A percentile compares a stretch with the other conserved stretches of the same genome.
These are phyloP conservation scores for Ornithoptera priamus DNA, from an alignment of 2,888 invertebrate species.

Conservation along the genomic window DNA sequence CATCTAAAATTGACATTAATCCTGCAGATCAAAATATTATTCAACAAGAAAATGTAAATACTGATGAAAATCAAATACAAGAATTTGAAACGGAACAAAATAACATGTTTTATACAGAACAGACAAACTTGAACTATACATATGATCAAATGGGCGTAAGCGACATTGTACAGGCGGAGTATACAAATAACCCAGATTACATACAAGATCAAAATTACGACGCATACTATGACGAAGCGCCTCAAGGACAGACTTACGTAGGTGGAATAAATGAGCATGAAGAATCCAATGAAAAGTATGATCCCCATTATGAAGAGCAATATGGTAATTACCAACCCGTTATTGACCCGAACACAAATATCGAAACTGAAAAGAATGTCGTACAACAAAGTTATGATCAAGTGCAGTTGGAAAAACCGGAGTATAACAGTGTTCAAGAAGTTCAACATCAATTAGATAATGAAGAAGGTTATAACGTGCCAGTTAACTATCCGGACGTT, in stretches of 20 bases:
- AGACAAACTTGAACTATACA: conserved; percentile 39
- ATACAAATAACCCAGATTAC: conserved; percentile 27
- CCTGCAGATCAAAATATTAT: conserved; percentile 15
- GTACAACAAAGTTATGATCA: conserved; percentile 34
- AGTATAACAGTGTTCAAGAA: conserved; percentile 39
- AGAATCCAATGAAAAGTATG: conserved; percentile 31
- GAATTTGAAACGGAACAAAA: conserved; percentile 56
- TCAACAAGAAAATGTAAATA: conserved; percentile 13
- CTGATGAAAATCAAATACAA: conserved; percentile 43
- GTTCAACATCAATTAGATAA: conserved; percentile 47
- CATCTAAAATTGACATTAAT: neutral
- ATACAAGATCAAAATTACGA: conserved; percentile 40
- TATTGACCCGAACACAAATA: conserved; percentile 23
- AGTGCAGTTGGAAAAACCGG: conserved; percentile 33
- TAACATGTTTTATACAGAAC: conserved; percentile 59
- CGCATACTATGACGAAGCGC: conserved; percentile 39
- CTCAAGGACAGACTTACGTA: conserved; percentile 47
- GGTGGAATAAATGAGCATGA: conserved; percentile 43
- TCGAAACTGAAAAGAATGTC: conserved; percentile 31
- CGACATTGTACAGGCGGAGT: neutral
- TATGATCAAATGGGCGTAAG: conserved; percentile 37
- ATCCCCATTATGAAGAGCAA: conserved; percentile 29
- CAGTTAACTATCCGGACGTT: conserved; percentile 20
- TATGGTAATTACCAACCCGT: conserved; percentile 28
- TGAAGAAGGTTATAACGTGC: conserved; percentile 46